phyloP scores from a whole-genome alignment of 2,888 invertebrate genomes.

The Leucania comma region DNA sequence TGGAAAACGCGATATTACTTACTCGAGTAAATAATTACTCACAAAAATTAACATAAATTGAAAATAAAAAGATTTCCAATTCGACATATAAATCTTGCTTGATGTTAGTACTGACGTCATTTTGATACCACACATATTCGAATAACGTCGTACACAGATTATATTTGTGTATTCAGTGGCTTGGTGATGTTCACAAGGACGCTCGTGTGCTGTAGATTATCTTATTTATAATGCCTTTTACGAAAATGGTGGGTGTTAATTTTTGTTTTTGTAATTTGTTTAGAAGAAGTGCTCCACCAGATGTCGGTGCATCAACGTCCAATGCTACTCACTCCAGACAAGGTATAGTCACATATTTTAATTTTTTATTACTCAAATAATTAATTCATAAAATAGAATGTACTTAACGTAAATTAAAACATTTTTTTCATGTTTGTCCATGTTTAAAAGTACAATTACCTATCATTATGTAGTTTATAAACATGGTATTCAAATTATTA shows the following conservation, averaged over 20 bases:
- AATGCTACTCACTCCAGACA: slow-evolving; percentile 87
- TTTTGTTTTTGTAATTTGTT: slow-evolving; percentile 50
- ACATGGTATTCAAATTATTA: neutral
- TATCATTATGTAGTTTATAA: too few relatives aligned
- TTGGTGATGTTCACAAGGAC: slow-evolving; percentile 1
- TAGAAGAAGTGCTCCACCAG: slow-evolving; percentile 86
- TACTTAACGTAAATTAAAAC: neutral
- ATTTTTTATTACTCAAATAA: neutral
- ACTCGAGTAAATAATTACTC: neutral
- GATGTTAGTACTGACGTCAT: slow-evolving; percentile 8
- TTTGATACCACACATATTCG: slow-evolving; percentile 20
- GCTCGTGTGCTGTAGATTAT: slow-evolving; percentile 9
- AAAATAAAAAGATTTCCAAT: neutral
- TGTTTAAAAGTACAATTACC: neutral
- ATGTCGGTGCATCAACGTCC: slow-evolving; percentile 80
- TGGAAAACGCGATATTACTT: neutral
- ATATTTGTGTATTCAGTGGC: slow-evolving; percentile 30
- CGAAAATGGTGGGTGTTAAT: slow-evolving; percentile 4
- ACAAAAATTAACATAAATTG: neutral
- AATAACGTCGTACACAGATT: neutral
- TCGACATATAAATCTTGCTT: slow-evolving; percentile 2
- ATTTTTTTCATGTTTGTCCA: neutral
- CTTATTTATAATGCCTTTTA: slow-evolving; percentile 8
- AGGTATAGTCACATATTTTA: slow-evolving; percentile 73
- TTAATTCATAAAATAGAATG: neutral